Evolutionary conservation across 2,888 invertebrate genomes (phyloP).

Genomic region (Gisinianus flammeolus): DNA sequence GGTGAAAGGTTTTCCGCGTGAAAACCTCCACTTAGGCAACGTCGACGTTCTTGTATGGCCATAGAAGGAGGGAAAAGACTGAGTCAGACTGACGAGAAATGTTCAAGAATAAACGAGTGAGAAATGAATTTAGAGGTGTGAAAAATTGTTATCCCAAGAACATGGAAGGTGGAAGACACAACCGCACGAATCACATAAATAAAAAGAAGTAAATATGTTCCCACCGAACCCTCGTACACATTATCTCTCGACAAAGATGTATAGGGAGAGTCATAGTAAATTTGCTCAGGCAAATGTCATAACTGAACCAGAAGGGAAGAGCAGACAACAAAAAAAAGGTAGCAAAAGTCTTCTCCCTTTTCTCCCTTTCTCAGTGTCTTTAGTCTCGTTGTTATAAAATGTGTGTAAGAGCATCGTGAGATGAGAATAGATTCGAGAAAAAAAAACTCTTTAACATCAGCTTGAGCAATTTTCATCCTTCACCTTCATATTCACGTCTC

Average conservation of each 20-base stretch:
- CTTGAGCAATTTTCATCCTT: not conserved
- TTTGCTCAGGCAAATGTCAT: not conserved
- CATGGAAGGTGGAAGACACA: conserved; percentile 34
- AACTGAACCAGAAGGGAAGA: not conserved
- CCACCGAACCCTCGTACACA: not conserved
- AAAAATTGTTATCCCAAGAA: conserved; percentile 48
- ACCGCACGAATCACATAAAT: conserved; percentile 46
- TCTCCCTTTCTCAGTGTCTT: not conserved
- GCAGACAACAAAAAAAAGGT: not conserved
- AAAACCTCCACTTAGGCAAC: conserved; percentile 42
- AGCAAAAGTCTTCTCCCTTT: not conserved
- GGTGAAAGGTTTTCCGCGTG: conserved; percentile 40
- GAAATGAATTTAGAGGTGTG: conserved; percentile 47
- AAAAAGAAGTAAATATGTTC: conserved; percentile 40
- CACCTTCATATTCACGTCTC: not conserved
- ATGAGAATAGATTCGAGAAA: not conserved
- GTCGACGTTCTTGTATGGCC: not conserved
- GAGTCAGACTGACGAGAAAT: conserved; percentile 32
- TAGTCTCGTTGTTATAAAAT: not conserved
- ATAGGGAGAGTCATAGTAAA: not conserved
- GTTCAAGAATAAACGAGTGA: conserved; percentile 38
- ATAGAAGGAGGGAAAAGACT: not conserved
- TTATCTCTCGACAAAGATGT: not conserved
- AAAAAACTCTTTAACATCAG: not conserved
- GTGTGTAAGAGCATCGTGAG: not conserved